A percentile compares a stretch with the other conserved stretches of the same genome.
Evolutionary conservation across 2,113 vertebrate genomes (phyloP).

Genomic region (Protomyctophum bolini): DNA sequence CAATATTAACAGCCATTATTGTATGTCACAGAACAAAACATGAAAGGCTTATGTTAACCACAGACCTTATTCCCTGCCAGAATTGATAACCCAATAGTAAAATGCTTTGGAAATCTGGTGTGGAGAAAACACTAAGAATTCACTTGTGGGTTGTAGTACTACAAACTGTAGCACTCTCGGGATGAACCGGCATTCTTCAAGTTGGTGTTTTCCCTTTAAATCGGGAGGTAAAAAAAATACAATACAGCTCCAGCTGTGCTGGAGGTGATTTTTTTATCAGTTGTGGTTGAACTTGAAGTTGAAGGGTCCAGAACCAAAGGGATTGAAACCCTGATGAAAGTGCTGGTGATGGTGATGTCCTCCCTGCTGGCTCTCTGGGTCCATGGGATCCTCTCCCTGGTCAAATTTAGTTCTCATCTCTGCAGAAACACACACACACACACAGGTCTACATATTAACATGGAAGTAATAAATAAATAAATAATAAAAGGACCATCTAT

Average conservation of each 20-base stretch:
- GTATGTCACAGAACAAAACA: no score
- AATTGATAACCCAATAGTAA: no score
- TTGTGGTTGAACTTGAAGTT: slow-evolving; percentile 97
- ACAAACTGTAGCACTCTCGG: background rate
- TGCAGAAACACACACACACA: slow-evolving; percentile 59
- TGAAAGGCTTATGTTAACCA: no score
- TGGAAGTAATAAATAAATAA: no score
- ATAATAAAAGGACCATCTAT: no score
- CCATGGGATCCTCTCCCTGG: slow-evolving; percentile 93
- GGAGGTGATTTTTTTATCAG: slow-evolving; percentile 69
- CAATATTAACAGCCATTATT: no score
- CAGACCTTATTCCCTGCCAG: no score
- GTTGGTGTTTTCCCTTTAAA: slow-evolving; percentile 39
- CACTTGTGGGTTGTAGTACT: no score
- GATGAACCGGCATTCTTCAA: background rate
- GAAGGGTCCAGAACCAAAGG: slow-evolving; percentile 95
- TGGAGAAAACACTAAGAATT: no score
- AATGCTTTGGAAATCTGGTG: no score
- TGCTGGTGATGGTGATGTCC: slow-evolving; percentile 79
- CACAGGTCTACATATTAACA: slow-evolving; percentile 5
- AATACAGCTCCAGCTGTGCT: slow-evolving; percentile 21
- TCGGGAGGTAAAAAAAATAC: slow-evolving; percentile 22
- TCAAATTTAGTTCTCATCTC: slow-evolving; percentile 97
- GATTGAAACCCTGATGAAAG: slow-evolving; percentile 94
- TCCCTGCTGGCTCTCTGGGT: slow-evolving; percentile 92